Conservation (phyloP, 1,140 invertebrate genomes). For the Pteromalus puparum region DNA sequence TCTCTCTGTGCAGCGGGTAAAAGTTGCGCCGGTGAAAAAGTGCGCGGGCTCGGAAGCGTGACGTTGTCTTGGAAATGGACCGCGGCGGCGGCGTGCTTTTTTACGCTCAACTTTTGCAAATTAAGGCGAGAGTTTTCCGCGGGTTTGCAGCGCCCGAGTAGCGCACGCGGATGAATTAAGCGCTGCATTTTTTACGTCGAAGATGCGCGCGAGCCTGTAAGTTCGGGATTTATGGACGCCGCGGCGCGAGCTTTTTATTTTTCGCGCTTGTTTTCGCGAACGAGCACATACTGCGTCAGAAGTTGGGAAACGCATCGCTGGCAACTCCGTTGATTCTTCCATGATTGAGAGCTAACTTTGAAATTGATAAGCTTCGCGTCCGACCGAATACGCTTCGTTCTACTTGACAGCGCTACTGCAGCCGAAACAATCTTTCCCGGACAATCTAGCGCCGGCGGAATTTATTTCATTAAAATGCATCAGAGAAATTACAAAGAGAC, state of each 20-base stretch:
- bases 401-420: neutral
- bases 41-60: neutral
- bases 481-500: neutral
- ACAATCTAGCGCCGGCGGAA: too few relatives aligned
- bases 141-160: constrained; percentile 3
- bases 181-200: constrained; percentile 42
- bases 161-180: constrained; percentile 30
- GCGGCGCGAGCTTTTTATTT: neutral
- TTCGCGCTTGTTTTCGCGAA: neutral
- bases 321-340: neutral
- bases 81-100: constrained; percentile 43
- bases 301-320: neutral
- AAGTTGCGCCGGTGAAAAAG: constrained; percentile 38
- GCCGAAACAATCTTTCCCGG: too few relatives aligned
- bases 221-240: constrained; percentile 17
- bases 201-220: neutral
- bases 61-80: constrained; percentile 40
- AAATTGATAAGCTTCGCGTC: neutral
- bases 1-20: neutral
- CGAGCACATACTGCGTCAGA: neutral
- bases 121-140: constrained; percentile 40
- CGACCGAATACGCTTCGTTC: neutral
- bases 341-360: constrained; percentile 2
- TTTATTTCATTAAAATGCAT: neutral
- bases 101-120: constrained; percentile 42